Base-by-base conservation (phyloP, 2,888 invertebrate species). In the Limnephilus marmoratus region DNA sequence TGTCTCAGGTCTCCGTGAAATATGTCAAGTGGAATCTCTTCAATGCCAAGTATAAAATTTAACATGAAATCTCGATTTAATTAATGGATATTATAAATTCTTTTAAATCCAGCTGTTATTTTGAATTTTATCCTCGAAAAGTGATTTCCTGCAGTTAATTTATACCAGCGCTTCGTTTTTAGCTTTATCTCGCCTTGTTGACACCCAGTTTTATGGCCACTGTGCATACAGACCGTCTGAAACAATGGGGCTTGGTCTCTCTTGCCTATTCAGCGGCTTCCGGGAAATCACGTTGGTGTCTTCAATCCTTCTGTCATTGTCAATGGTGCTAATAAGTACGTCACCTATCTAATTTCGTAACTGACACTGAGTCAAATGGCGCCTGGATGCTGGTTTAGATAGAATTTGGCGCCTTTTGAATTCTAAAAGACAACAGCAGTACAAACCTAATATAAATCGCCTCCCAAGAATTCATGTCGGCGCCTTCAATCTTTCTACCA, bases 31-130 rank as follows among this genome's bases (percentile, higher is more conserved):
- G 68, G 68, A 68, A 24, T 68, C 68, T 68, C 7, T 68, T 68
- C 68, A 68, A 68, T 68, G 68, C 68, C 68, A 68, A 68, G 24
- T 24, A 24, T 68, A 68, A 68, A 24, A 68, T 68, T 68, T 24
- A 24, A n/a, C 68, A 68, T 68, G 24, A 68, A 68, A 68, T 68
- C 68, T 68, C 68, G 68, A 68, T 68, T 68, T 24, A 68, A 68
- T 68, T 68, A 24, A 24, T 68, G 68, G 68, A 24, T 68, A 68
- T 68, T 68, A 68, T 68, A 9, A 68, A 68, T 24, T n/a, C 68
- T 68, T 68, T 68, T 68, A 68, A 68, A 68, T 68, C 68, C 68
- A 68, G 68, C 68, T 68, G 68, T 68, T 68, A n/a, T 68, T 68
- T 68, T 68, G 24, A 68, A 68, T 68, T 24, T 68, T 68, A 24